These are phyloP conservation scores for Phenganax marumi DNA, from an alignment of 92 coral and sea anemone genomes.

Conservation along the genomic window DNA sequence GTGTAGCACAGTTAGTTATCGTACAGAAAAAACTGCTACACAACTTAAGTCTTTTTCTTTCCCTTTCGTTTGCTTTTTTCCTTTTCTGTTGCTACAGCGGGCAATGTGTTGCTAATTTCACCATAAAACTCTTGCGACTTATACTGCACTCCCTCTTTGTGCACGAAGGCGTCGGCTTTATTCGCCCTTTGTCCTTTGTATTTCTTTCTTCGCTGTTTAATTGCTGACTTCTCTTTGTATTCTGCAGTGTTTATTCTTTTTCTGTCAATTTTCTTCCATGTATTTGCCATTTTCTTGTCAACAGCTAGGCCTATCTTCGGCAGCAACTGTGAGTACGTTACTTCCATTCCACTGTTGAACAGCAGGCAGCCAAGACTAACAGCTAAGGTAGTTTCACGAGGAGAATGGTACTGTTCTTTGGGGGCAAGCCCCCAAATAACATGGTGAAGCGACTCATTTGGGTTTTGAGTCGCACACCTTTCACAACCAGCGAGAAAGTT, in stretches of 20 bases:
- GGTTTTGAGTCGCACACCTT: slow-evolving; percentile 54
- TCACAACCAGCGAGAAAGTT: slow-evolving; percentile 48
- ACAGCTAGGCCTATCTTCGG: slow-evolving; percentile 41
- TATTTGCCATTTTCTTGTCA: background rate
- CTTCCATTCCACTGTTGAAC: slow-evolving; percentile 54
- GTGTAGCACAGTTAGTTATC: too few relatives aligned
- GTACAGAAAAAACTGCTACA: too few relatives aligned
- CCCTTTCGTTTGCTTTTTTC: background rate
- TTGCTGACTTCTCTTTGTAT: slow-evolving; percentile 1
- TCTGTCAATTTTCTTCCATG: slow-evolving; percentile 44
- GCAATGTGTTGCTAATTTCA: background rate
- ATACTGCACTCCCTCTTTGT: slow-evolving; percentile 53
- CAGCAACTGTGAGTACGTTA: slow-evolving; percentile 24
- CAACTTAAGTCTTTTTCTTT: too few relatives aligned
- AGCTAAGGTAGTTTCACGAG: slow-evolving; percentile 42
- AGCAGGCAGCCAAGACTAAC: slow-evolving; percentile 48
- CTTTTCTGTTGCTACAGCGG: background rate
- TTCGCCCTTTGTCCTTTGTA: slow-evolving; percentile 47
- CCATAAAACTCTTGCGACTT: slow-evolving; percentile 55
- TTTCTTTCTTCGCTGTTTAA: slow-evolving; percentile 48
- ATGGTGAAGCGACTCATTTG: slow-evolving; percentile 58
- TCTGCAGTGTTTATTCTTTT: slow-evolving; percentile 32
- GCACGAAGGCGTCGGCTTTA: slow-evolving; percentile 54
- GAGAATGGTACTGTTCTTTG: slow-evolving; percentile 55
- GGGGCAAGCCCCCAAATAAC: slow-evolving; percentile 62